Evolutionary conservation across 2,113 vertebrate species (phyloP).

Genomic region (Zeus faber): DNA sequence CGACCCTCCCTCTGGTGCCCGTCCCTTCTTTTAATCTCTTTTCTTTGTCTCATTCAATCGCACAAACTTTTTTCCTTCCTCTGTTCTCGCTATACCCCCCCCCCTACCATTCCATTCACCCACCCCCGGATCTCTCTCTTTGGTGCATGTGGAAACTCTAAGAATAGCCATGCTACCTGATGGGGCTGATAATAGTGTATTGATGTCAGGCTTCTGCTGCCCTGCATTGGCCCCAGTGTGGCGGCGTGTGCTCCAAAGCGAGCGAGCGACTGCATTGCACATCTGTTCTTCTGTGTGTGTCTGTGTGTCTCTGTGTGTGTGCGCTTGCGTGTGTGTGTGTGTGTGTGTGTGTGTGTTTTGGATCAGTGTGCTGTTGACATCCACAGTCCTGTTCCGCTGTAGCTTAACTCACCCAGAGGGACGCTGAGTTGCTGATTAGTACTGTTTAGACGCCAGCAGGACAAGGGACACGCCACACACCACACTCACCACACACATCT

Average conservation of each 20-base stretch:
- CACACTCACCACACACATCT: too few species aligned
- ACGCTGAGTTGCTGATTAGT: conserved; percentile 33
- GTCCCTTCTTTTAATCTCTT: too few species aligned
- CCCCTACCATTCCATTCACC: too few species aligned
- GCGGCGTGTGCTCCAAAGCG: conserved; percentile 36
- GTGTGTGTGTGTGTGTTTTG: conserved; percentile 20
- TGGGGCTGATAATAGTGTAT: conserved; percentile 62
- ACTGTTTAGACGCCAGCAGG: too few species aligned
- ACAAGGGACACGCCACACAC: too few species aligned
- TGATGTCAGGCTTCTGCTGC: conserved; percentile 45
- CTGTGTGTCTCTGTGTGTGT: conserved; percentile 13
- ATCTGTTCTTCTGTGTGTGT: conserved; percentile 12
- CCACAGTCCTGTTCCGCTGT: conserved; percentile 43
- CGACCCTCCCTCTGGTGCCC: too few species aligned
- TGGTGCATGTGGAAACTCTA: conserved; percentile 64
- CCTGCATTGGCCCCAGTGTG: conserved; percentile 23
- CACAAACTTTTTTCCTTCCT: neutral
- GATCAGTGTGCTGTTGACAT: conserved; percentile 33
- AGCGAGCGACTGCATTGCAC: too few species aligned
- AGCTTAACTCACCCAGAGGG: conserved; percentile 38
- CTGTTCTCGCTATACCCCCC: neutral
- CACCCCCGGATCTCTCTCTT: neutral
- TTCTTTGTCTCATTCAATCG: too few species aligned
- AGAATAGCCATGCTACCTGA: conserved; percentile 72
- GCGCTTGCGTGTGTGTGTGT: conserved; percentile 14